Conservation (phyloP, 2,888 invertebrate species). For the Chymomyza fuscimana region DNA sequence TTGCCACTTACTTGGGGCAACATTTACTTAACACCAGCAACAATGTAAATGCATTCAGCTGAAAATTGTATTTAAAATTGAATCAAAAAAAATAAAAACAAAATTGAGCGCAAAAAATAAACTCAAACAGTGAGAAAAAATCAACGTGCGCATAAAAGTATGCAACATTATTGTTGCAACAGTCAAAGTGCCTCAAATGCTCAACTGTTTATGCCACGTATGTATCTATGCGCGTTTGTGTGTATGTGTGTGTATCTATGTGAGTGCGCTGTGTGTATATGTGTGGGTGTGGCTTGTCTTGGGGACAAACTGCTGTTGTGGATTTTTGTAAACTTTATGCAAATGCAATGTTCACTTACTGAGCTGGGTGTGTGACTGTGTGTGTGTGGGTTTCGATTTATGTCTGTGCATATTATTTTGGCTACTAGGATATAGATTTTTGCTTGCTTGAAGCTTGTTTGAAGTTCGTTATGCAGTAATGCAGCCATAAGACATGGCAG, state of each 20-base stretch:
- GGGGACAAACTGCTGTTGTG: neutral
- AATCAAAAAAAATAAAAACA: conserved; percentile 11
- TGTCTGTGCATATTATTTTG: conserved; percentile 28
- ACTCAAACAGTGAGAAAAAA: conserved; percentile 4
- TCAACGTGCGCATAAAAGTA: conserved; percentile 39
- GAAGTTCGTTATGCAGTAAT: conserved; percentile 79
- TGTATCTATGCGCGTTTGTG: conserved; percentile 17
- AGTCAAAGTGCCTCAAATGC: conserved; percentile 5
- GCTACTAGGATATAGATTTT: conserved; percentile 80
- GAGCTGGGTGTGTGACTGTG: neutral
- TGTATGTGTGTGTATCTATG: conserved; percentile 37
- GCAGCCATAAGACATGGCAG: neutral
- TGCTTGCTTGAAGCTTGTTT: conserved; percentile 84
- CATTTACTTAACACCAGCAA: conserved; percentile 69
- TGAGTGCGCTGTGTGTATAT: neutral
- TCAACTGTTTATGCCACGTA: conserved; percentile 19
- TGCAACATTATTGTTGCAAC: conserved; percentile 46
- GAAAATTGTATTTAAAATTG: conserved; percentile 66
- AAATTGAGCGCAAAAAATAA: neutral
- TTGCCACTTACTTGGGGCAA: conserved; percentile 72
- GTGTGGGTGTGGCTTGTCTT: neutral
- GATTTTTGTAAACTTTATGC: conserved; percentile 58
- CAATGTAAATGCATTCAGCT: conserved; percentile 52
- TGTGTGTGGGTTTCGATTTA: neutral
- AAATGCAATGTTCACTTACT: conserved; percentile 59